A percentile compares a stretch with the other conserved stretches of the same genome.
phyloP scores from a whole-genome alignment of 2,888 invertebrate species.

The Parascotia fuliginaria region DNA sequence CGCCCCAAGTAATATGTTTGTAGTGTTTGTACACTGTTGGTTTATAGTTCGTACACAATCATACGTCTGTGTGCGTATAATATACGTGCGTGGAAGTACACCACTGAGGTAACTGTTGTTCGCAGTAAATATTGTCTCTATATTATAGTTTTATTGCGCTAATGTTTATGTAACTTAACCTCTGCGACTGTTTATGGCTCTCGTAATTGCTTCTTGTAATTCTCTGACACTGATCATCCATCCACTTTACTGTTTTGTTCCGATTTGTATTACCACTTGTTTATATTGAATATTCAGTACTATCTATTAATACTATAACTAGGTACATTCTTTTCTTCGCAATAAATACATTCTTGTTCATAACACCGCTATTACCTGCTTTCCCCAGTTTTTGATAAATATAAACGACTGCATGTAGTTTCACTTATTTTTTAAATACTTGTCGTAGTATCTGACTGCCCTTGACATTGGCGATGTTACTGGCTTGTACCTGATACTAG shows the following conservation, averaged over 20 bases:
- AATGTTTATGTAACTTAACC: conserved; percentile 22
- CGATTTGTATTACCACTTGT: background rate
- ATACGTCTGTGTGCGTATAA: conserved; percentile 22
- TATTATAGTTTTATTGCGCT: conserved; percentile 32
- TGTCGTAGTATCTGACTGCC: conserved; percentile 3
- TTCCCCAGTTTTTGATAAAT: background rate
- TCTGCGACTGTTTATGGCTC: conserved; percentile 11
- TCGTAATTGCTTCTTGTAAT: conserved; percentile 10
- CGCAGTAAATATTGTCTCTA: conserved; percentile 32
- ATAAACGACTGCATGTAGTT: conserved; percentile 6
- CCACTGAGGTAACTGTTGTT: conserved; percentile 41
- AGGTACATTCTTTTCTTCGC: background rate
- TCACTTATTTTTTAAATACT: conserved; percentile 9
- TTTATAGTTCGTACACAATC: conserved; percentile 24
- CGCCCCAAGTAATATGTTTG: conserved; percentile 53
- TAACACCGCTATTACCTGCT: background rate
- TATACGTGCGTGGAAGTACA: conserved; percentile 14
- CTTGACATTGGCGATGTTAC: conserved; percentile 16
- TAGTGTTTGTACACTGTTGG: conserved; percentile 35
- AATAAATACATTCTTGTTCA: background rate
- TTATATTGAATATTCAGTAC: background rate
- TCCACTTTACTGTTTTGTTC: background rate
- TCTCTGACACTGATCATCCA: background rate
- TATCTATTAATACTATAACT: background rate
- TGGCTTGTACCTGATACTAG: background rate